phyloP scores from a whole-genome alignment of 2,113 vertebrate genomes.

The Sylvietta virens region DNA sequence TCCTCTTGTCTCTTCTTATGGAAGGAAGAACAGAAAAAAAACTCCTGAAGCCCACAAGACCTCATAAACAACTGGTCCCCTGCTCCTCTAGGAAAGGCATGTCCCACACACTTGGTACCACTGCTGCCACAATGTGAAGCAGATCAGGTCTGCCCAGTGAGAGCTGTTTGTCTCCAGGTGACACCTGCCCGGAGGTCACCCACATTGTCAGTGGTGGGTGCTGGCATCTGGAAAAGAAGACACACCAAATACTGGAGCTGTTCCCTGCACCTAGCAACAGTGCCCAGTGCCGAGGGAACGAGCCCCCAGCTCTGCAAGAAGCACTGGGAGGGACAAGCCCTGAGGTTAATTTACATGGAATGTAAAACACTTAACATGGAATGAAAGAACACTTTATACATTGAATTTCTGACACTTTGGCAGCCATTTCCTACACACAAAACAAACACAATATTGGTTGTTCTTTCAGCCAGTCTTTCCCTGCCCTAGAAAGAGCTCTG shows the following conservation, averaged over 20 bases:
- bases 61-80: not conserved
- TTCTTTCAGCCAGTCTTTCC: slow-evolving; percentile 5
- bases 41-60: not conserved
- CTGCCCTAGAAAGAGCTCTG: not conserved
- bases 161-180: not conserved
- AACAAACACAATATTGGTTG: slow-evolving; percentile 38
- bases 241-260: not conserved
- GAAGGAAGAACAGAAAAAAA: not conserved
- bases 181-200: not conserved
- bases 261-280: slow-evolving; percentile 45
- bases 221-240: slow-evolving; percentile 7
- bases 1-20: not conserved
- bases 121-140: not conserved
- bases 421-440: slow-evolving; percentile 51
- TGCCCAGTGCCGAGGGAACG: not conserved
- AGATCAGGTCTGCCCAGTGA: not conserved
- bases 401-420: slow-evolving; percentile 42
- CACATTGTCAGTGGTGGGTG: not conserved
- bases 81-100: not conserved
- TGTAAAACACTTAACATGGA: slow-evolving; percentile 53
- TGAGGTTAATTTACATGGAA: slow-evolving; percentile 58
- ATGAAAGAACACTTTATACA: slow-evolving; percentile 58
- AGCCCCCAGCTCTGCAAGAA: not conserved
- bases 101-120: not conserved
- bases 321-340: slow-evolving; percentile 18